A percentile compares a stretch with the other conserved stretches of the same genome.
These are phyloP conservation scores for Glareola pratincola DNA, from an alignment of 2,113 vertebrate species.

Conservation along the genomic window DNA sequence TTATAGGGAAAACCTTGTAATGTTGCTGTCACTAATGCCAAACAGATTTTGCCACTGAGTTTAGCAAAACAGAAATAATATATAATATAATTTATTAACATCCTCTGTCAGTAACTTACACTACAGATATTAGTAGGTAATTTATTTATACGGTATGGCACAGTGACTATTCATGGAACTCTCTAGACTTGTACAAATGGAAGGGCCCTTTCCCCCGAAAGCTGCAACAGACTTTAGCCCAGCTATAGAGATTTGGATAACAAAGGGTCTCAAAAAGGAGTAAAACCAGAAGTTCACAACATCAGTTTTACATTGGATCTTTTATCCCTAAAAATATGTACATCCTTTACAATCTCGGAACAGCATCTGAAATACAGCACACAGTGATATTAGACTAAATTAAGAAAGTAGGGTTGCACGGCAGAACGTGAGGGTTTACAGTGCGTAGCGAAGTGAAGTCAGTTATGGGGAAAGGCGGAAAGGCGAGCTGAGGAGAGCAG, in stretches of 20 bases:
- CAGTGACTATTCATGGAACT: neutral
- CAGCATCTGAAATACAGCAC: neutral
- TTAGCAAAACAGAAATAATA: neutral
- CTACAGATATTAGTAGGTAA: neutral
- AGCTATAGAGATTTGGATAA: neutral
- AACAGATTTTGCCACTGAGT: neutral
- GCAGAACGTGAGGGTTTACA: neutral
- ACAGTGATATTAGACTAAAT: neutral
- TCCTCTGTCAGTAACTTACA: neutral
- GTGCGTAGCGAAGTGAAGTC: neutral
- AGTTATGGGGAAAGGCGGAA: neutral
- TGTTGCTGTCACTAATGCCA: neutral
- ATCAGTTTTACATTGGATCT: neutral
- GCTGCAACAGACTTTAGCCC: neutral
- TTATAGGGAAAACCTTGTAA: neutral
- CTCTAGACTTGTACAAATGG: neutral
- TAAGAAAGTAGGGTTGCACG: neutral
- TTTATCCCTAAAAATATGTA: neutral
- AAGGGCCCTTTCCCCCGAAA: neutral
- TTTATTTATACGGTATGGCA: slow-evolving; percentile 4
- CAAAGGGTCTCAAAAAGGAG: neutral
- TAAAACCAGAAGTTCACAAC: neutral
- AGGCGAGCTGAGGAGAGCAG: neutral
- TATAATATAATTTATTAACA: neutral
- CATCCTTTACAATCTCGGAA: neutral